phyloP scores from a whole-genome alignment of 2,888 invertebrate species.

The Uropetala carovei region DNA sequence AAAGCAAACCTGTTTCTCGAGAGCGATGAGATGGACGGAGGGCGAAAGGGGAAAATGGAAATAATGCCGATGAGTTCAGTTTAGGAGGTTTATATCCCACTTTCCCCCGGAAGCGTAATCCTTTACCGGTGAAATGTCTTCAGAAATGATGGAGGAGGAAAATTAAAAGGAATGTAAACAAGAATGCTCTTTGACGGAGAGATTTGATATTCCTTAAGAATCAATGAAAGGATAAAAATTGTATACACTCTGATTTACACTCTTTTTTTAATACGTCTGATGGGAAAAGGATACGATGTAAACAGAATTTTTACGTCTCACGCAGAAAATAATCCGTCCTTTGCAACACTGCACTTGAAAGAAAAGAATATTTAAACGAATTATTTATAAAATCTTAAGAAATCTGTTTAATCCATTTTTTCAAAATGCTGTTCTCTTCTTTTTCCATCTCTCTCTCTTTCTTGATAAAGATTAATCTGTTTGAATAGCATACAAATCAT shows the following conservation, averaged over 20 bases:
- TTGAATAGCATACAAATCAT: too few species aligned
- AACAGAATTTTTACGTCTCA: too few species aligned
- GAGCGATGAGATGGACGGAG: not conserved
- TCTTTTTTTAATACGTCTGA: not conserved
- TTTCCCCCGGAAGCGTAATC: not conserved
- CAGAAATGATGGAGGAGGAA: not conserved
- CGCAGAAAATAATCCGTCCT: too few species aligned
- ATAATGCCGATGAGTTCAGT: not conserved
- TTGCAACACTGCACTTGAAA: too few species aligned
- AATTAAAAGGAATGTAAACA: not conserved
- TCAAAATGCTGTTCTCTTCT: too few species aligned
- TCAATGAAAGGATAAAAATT: not conserved
- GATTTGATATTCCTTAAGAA: not conserved
- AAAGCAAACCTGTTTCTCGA: constrained; percentile 53
- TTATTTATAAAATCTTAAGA: too few species aligned
- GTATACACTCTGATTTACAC: not conserved
- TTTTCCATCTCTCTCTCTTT: too few species aligned
- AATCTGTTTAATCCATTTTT: too few species aligned
- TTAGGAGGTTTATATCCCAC: not conserved
- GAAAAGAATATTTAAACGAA: too few species aligned
- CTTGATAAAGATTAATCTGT: too few species aligned
- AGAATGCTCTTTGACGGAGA: not conserved
- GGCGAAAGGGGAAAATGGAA: not conserved
- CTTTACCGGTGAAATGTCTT: not conserved
- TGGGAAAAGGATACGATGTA: not conserved